These are phyloP conservation scores for Anguilla pacifica DNA, from an alignment of 2,797 vertebrate genomes.

Conservation along the genomic window DNA sequence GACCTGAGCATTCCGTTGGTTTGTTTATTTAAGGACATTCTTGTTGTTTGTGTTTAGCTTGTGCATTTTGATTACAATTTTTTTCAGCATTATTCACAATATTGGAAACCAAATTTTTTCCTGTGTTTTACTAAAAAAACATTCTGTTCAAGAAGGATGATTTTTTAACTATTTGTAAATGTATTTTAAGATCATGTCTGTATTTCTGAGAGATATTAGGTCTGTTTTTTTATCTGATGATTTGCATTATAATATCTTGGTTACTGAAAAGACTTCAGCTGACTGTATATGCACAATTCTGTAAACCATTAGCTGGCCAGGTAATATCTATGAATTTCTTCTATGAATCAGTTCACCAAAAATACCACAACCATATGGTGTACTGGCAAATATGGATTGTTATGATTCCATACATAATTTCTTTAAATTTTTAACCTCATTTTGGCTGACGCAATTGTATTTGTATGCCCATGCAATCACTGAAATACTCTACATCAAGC, in stretches of 20 bases:
- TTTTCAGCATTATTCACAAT: background rate
- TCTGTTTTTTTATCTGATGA: background rate
- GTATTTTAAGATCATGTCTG: background rate
- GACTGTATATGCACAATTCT: background rate
- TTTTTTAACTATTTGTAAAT: background rate
- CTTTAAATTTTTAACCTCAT: no score
- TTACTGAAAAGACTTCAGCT: background rate
- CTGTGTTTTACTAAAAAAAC: background rate
- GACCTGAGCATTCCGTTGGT: background rate
- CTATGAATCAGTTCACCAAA: background rate
- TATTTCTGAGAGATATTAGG: background rate
- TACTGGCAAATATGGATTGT: no score
- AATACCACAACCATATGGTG: background rate
- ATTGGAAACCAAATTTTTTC: background rate
- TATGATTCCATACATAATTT: no score
- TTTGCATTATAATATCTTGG: background rate
- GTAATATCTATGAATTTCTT: background rate
- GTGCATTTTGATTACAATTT: background rate
- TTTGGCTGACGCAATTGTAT: background rate
- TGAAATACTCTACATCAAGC: no score
- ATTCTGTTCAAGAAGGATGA: background rate
- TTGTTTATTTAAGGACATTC: constrained; percentile 17
- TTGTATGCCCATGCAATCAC: background rate
- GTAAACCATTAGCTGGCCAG: background rate
- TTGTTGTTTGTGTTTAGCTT: background rate